Evolutionary conservation across 2,113 vertebrate species (phyloP), one percentile per base, ranked within the genome.

Genomic region (Daubentonia madagascariensis): DNA sequence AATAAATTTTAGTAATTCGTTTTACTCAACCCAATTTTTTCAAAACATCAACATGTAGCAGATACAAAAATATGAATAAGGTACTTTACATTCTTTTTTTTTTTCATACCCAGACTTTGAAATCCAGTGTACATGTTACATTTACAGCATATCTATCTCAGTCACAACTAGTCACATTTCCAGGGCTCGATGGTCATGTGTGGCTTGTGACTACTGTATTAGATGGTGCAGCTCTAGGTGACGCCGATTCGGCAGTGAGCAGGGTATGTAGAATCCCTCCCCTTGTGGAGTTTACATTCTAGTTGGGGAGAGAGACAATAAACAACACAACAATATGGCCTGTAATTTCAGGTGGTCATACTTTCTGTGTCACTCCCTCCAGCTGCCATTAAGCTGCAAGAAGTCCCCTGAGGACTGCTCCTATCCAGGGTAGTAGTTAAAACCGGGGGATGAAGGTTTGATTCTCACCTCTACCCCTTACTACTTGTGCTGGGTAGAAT

Each of bases 171-270:
- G 25, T 7, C 48, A 9, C 5, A 4, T 65, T 59, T 14, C 45
- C 37, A 18, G 9, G 1, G 35, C 72, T 61, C 50, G 7, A 9
- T 13, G 37, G 30, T 25, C 30, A 3, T 5, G 6, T 8, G 48
- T 10, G 40, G 4, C 18, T 37, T 2, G 25, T 37, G 48, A 13
- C 45, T 0, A 0, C 35, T 1, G 0, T 35, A 3, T 14, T 11
- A 18, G 12, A 18, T 2, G 1, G 9, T 6, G 4, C 0, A 4
- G 23, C 18, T 78, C 16, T 4, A 9, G 14, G 11, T 11, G 32
- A 13, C 30, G 18, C 54, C 35, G 37, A 11, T 14, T 14, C 8
- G 43, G 16, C 12, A 14, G 63, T 32, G 43, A 61, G 30, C 48
- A n/a, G 43, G 40, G 20, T 28, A 2, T n/a, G 5, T 5, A 25